phyloP scores from a whole-genome alignment of 1,140 invertebrate species.

The Camponotus floridanus region DNA sequence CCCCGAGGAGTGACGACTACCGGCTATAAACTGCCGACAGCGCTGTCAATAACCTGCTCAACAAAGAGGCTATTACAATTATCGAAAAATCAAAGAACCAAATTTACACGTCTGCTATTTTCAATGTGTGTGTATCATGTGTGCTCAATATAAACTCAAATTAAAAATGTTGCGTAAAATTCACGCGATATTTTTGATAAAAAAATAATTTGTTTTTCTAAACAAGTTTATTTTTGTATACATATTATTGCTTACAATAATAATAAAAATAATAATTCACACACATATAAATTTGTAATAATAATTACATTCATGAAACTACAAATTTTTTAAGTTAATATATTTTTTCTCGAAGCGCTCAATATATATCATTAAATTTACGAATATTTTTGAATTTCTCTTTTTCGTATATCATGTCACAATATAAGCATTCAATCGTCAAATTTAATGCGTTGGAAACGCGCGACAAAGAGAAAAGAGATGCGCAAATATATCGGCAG shows the following conservation, averaged over 20 bases:
- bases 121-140: background rate
- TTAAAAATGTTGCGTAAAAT: background rate
- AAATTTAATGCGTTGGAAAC: background rate
- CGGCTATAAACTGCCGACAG: conserved; percentile 59
- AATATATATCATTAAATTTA: background rate
- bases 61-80: conserved; percentile 46
- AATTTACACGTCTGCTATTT: conserved; percentile 3
- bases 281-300: background rate
- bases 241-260: background rate
- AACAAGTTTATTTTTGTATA: background rate
- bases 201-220: background rate
- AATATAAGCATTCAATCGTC: background rate
- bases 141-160: background rate
- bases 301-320: background rate
- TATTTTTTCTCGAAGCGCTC: background rate
- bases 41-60: conserved; percentile 48
- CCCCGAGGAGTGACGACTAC: conserved; percentile 71
- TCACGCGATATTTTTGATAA: background rate
- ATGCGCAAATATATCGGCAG: conserved; percentile 17
- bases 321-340: background rate
- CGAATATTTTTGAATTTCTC: background rate
- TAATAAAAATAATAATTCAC: background rate
- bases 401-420: background rate
- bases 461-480: background rate
- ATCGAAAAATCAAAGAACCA: conserved; percentile 39